Conservation (phyloP, 2,113 vertebrate genomes). For the Aix galericulata region DNA sequence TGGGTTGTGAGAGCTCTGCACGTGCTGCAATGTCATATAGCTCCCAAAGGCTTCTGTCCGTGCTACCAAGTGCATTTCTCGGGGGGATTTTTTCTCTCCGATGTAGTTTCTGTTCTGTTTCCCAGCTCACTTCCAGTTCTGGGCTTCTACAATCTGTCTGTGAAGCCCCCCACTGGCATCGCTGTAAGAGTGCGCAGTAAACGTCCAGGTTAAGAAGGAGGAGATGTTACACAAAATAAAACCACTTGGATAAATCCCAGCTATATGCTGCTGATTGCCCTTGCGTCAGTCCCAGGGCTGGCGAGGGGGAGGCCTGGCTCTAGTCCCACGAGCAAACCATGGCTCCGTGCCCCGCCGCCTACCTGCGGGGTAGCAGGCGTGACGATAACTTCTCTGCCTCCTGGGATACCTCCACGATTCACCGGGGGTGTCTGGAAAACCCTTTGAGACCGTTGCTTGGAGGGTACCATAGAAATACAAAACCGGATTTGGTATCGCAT, state of each 20-base stretch:
- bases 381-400: rapidly evolving
- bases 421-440: background rate
- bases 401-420: background rate
- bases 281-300: background rate
- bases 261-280: rapidly evolving
- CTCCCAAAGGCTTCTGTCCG: background rate
- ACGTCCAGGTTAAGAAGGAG: background rate
- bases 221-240: background rate
- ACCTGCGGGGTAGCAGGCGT: background rate
- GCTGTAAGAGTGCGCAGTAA: background rate
- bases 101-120: background rate
- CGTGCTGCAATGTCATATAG: background rate
- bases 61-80: background rate
- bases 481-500: background rate
- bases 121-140: background rate
- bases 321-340: background rate
- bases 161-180: background rate
- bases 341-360: background rate
- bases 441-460: background rate
- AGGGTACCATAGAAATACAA: background rate
- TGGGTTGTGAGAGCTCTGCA: background rate
- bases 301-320: background rate
- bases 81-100: background rate
- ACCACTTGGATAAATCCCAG: background rate
- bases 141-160: background rate